phyloP scores from a whole-genome alignment of 2,888 invertebrate genomes.

The Drosophila barbarae region DNA sequence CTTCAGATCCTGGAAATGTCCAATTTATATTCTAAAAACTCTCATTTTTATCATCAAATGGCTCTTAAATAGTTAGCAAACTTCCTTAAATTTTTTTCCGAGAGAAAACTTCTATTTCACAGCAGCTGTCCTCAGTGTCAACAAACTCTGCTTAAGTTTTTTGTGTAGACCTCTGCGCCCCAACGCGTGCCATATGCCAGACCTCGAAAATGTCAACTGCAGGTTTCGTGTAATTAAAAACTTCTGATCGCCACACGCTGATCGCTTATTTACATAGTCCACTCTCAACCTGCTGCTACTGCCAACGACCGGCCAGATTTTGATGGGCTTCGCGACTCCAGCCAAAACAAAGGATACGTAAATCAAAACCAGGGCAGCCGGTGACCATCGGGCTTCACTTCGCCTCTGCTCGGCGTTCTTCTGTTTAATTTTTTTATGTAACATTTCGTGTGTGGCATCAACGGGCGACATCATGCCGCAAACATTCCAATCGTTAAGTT shows the following conservation, averaged over 20 bases:
- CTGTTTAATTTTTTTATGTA: conserved; percentile 20
- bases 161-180: conserved; percentile 3
- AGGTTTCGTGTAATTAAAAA: conserved; percentile 64
- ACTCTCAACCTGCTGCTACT: conserved; percentile 57
- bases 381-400: conserved; percentile 55
- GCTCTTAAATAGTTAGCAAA: not conserved
- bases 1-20: no score
- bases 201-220: conserved; percentile 24
- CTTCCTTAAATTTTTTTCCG: no score
- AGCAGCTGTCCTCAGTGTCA: conserved; percentile 1
- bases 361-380: conserved; percentile 44
- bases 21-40: not conserved
- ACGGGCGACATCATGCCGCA: conserved; percentile 41
- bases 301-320: conserved; percentile 58
- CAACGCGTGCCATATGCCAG: conserved; percentile 70
- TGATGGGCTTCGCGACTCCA: conserved; percentile 76
- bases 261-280: conserved; percentile 56
- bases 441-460: conserved; percentile 57
- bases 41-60: no score
- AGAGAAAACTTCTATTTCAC: not conserved
- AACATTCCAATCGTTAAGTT: conserved; percentile 51
- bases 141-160: conserved; percentile 8
- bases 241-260: conserved; percentile 48
- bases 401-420: conserved; percentile 13
- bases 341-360: conserved; percentile 42